These are phyloP conservation scores for Drosophila sp. DNA, from an alignment of 1,140 invertebrate genomes.

Conservation along the genomic window DNA sequence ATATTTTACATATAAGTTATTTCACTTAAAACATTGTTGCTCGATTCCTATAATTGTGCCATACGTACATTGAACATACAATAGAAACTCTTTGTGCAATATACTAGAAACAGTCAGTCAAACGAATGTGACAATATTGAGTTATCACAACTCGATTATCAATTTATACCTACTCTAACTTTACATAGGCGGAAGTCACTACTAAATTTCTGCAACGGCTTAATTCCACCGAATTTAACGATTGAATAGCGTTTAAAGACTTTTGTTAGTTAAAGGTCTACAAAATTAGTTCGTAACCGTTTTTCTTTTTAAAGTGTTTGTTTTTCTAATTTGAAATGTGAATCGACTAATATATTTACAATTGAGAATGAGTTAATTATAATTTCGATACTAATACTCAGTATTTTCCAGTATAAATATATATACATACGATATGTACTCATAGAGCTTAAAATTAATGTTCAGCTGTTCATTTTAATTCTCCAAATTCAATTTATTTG, in stretches of 20 bases:
- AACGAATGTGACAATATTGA: neutral
- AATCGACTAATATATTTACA: neutral
- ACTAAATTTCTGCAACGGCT: no score
- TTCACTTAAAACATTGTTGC: neutral
- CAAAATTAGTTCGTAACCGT: neutral
- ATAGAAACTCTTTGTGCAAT: neutral
- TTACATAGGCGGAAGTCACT: no score
- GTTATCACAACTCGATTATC: neutral
- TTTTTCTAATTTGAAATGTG: neutral
- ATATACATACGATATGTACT: neutral
- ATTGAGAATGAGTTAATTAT: neutral
- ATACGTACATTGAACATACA: neutral
- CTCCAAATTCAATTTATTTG: constrained; percentile 32
- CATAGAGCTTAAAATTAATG: constrained; percentile 10
- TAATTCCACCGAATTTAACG: neutral
- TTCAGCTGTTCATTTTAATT: constrained; percentile 32
- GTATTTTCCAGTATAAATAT: neutral
- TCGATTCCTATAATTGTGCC: neutral
- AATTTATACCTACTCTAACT: neutral
- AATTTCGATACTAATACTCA: neutral
- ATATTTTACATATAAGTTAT: neutral
- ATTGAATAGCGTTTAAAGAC: neutral
- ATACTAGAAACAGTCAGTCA: neutral
- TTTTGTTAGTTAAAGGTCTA: no score
- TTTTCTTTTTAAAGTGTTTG: neutral